Evolutionary conservation across 2,797 vertebrate species (phyloP).

Genomic region (Cryptoblepharus egeriae): DNA sequence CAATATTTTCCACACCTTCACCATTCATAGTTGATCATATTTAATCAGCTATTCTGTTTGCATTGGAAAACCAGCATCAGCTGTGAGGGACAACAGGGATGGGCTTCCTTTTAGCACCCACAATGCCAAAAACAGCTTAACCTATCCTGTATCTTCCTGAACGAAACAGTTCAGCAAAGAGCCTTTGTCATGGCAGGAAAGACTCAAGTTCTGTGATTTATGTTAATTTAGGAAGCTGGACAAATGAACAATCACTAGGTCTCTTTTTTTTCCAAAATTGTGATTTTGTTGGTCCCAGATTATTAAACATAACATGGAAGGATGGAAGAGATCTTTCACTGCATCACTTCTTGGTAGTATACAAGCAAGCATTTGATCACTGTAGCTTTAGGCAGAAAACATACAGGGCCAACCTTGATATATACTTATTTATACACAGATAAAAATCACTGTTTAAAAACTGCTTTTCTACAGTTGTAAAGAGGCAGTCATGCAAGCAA

Average conservation of each 20-base stretch:
- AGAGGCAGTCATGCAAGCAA: too few relatives aligned
- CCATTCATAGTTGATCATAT: background rate
- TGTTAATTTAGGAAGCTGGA: constrained; percentile 14
- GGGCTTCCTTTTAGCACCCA: constrained; percentile 29
- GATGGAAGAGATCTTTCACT: background rate
- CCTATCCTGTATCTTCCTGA: constrained; percentile 20
- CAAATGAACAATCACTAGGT: background rate
- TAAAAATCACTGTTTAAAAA: too few relatives aligned
- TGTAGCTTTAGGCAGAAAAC: background rate
- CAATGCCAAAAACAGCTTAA: constrained; percentile 14
- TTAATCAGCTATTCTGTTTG: constrained; percentile 16
- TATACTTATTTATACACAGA: too few relatives aligned
- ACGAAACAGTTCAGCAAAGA: background rate
- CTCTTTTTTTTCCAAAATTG: background rate
- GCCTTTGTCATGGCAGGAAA: constrained; percentile 5
- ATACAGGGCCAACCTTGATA: too few relatives aligned
- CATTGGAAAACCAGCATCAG: constrained; percentile 29
- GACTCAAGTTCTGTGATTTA: background rate
- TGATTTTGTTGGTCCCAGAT: background rate
- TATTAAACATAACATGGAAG: constrained; percentile 5
- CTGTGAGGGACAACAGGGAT: constrained; percentile 9
- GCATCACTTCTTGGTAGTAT: background rate
- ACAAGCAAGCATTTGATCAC: background rate
- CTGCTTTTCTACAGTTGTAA: too few relatives aligned
- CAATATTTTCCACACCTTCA: background rate